Percentiles rank a stretch among this genome's conserved stretches.
These are phyloP conservation scores for Latrodectus geometricus DNA, from an alignment of 1,140 invertebrate species.

Conservation along the genomic window DNA sequence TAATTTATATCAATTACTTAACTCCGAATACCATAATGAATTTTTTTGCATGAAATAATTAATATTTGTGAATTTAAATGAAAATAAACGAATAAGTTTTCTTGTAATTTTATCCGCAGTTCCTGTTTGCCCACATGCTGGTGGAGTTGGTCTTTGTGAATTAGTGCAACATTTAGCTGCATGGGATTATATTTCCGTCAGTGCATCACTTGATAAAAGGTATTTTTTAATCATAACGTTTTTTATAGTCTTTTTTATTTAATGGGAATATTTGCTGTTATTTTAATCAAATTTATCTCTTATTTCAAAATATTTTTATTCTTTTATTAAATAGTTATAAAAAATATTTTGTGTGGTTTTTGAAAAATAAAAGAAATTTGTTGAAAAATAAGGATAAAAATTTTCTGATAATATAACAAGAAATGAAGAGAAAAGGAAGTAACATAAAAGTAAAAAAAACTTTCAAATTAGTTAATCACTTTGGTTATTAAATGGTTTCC, in stretches of 20 bases:
- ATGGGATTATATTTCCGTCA: constrained; percentile 85
- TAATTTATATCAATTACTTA: no score
- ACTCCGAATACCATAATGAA: no score
- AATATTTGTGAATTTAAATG: no score
- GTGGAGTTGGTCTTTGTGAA: constrained; percentile 91
- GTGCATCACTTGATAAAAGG: constrained; percentile 65
- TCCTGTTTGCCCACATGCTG: constrained; percentile 92
- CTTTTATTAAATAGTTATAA: not conserved
- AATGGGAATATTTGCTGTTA: not conserved
- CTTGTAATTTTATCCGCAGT: constrained; percentile 73
- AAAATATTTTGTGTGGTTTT: no score
- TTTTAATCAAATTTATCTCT: not conserved
- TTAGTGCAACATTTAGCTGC: constrained; percentile 92
- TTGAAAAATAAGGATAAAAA: no score
- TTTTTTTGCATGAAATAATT: no score
- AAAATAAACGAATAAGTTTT: constrained; percentile 4
- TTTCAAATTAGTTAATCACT: no score
- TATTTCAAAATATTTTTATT: not conserved
- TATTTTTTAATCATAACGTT: constrained; percentile 3
- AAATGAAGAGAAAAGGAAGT: no score
- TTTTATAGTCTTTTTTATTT: not conserved
- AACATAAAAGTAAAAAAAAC: no score
- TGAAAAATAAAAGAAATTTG: no score
- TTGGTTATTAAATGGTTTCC: no score
- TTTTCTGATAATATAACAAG: no score